phyloP scores from a whole-genome alignment of 2,888 invertebrate genomes.

The Pyrrhosoma nymphula region DNA sequence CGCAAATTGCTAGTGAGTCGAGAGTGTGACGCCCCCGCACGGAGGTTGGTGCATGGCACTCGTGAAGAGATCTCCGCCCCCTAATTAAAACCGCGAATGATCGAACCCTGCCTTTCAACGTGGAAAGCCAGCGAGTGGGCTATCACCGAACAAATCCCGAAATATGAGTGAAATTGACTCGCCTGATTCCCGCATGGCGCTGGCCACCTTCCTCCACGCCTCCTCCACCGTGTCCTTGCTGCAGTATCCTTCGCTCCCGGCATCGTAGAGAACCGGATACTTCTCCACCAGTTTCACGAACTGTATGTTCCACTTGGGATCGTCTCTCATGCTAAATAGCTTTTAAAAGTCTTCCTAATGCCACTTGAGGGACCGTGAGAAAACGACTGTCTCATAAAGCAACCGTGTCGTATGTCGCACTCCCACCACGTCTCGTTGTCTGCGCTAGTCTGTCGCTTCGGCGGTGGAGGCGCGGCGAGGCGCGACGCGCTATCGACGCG shows the following conservation, averaged over 20 bases:
- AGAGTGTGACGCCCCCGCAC: no score
- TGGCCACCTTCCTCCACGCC: slow-evolving; percentile 77
- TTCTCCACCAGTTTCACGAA: slow-evolving; percentile 79
- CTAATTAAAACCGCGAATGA: neutral
- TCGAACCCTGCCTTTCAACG: neutral
- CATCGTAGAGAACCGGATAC: slow-evolving; percentile 79
- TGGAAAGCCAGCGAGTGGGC: no score
- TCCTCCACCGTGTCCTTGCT: slow-evolving; percentile 78
- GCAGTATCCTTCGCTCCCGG: slow-evolving; percentile 78
- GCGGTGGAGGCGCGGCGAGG: slow-evolving; percentile 27
- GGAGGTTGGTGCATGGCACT: no score
- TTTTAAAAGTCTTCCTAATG: neutral
- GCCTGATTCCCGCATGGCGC: slow-evolving; percentile 77
- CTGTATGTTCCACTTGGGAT: slow-evolving; percentile 78
- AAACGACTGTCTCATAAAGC: neutral
- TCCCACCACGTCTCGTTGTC: slow-evolving; percentile 20
- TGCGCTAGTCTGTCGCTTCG: slow-evolving; percentile 11
- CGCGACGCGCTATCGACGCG: slow-evolving; percentile 62
- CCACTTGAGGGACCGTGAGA: neutral
- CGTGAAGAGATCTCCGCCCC: no score
- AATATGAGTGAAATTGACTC: slow-evolving; percentile 70
- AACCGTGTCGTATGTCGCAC: neutral
- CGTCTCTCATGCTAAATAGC: slow-evolving; percentile 77
- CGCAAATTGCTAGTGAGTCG: no score
- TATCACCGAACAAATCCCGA: no score